These are phyloP conservation scores for Parazoanthus atlanticus DNA, from an alignment of 92 coral and sea anemone genomes.

Conservation along the genomic window DNA sequence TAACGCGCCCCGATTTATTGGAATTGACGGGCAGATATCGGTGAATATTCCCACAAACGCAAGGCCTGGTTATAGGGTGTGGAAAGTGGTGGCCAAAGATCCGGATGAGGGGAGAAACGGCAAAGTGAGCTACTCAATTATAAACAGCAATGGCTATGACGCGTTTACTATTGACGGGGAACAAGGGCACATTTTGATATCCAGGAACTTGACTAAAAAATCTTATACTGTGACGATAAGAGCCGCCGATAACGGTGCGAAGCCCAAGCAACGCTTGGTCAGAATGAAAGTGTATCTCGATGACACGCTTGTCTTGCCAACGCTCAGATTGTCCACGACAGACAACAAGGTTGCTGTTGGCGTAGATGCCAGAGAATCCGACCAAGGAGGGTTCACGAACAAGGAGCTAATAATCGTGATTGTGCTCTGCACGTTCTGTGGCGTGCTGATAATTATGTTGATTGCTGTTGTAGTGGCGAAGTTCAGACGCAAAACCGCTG, in stretches of 20 bases:
- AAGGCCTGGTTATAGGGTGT: constrained; percentile 67
- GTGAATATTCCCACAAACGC: constrained; percentile 67
- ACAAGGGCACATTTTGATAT: constrained; percentile 70
- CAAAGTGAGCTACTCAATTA: constrained; percentile 56
- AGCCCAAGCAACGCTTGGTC: constrained; percentile 53
- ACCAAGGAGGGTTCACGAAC: constrained; percentile 57
- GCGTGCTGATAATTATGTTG: constrained; percentile 56
- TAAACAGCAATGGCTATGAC: constrained; percentile 63
- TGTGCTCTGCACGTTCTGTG: constrained; percentile 65
- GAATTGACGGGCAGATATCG: constrained; percentile 55
- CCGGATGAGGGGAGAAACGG: constrained; percentile 80
- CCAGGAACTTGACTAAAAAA: constrained; percentile 46
- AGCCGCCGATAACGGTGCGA: constrained; percentile 72
- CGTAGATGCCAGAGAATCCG: constrained; percentile 49
- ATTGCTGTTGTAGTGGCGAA: constrained; percentile 56
- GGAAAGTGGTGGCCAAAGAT: constrained; percentile 68
- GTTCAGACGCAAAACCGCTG: constrained; percentile 58
- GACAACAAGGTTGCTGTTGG: constrained; percentile 20
- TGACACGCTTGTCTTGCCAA: constrained; percentile 27
- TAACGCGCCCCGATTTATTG: constrained; percentile 80
- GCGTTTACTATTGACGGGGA: constrained; percentile 67
- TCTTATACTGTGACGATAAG: constrained; percentile 65
- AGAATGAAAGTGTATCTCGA: constrained; percentile 49
- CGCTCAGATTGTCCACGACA: neutral
- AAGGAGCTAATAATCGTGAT: constrained; percentile 74